phyloP scores from a whole-genome alignment of 2,113 vertebrate species.

The Tamias sibiricus region DNA sequence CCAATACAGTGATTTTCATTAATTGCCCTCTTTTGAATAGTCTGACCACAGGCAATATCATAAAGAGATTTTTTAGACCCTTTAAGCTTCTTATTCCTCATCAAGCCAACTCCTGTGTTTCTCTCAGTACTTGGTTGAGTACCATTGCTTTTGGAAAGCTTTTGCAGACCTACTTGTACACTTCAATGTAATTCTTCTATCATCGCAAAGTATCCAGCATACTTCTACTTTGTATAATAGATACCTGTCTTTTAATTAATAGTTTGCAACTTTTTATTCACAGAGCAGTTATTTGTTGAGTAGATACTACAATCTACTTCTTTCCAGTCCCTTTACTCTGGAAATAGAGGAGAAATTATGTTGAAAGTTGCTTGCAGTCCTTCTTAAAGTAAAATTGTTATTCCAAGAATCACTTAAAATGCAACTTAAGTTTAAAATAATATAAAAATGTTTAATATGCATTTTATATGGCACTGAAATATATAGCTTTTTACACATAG shows the following conservation, averaged over 20 bases:
- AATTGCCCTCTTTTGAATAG: not conserved
- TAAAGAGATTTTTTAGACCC: not conserved
- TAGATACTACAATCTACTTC: not conserved
- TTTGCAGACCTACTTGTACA: not conserved
- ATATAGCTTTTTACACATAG: not conserved
- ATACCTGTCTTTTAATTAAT: not conserved
- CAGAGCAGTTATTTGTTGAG: not conserved
- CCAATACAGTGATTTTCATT: not conserved
- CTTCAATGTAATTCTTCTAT: not conserved
- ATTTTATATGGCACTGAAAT: not conserved
- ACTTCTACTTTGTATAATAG: not conserved
- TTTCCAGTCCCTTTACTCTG: not conserved
- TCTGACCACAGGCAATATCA: not conserved
- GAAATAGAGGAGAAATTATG: not conserved
- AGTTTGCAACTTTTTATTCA: not conserved
- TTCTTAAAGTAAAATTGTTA: conserved; percentile 4
- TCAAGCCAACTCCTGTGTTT: not conserved
- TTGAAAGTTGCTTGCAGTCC: not conserved
- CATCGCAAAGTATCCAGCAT: not conserved
- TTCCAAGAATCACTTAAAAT: not conserved
- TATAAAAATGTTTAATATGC: not conserved
- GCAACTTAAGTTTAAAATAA: conserved; percentile 29
- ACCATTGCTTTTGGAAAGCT: not conserved
- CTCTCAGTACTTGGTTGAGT: not conserved
- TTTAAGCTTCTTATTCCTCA: not conserved